Evolutionary conservation across 2,888 invertebrate genomes (phyloP), one percentile per base, ranked within the genome.

Genomic region (Abrostola tripartita): DNA sequence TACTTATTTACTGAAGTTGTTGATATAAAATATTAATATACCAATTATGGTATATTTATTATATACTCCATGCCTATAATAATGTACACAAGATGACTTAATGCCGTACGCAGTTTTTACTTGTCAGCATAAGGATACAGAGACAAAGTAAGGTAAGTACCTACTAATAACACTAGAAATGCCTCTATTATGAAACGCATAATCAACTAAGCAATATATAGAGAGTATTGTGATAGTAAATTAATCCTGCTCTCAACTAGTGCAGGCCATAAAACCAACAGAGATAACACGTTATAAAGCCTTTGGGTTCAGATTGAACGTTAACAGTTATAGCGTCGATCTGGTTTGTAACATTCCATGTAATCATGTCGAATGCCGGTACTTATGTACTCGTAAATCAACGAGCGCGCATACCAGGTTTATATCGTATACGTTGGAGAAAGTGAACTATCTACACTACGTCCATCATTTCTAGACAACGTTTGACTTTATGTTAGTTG

Each of bases 291-390:
- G 65, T 62, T 61, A 60, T 68, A 73, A 77, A 65, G 61, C 65
- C 68, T 77, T 63, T 68, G 66, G 65, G 70, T 65, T 77, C 52
- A 54, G 67, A 79, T 76, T 66, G 76, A 71, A 75, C 68, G 78
- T 78, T 69, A 74, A 78, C 75, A 62, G 78, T 73, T 68, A 75
- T 60, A 49, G 78, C 69, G 54, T 52, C 51, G 75, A 69, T 70
- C 68, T 78, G 66, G 64, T 76, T 74, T 64, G 75, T 70, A 61
- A 70, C 66, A 70, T 70, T 66, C 59, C 49, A 53, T 64, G 63
- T 74, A 74, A 77, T 74, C 59, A 74, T 69, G 65, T 54, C 52
- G 57, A 68, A 74, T 56, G 66, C 41, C 52, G 60, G 65, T 76
- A 65, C 71, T 72, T 61, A 60, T 47, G 42, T 38, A 60, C 71